Conservation (phyloP, 2,888 invertebrate species). For the Rhaphigaster nebulosa region DNA sequence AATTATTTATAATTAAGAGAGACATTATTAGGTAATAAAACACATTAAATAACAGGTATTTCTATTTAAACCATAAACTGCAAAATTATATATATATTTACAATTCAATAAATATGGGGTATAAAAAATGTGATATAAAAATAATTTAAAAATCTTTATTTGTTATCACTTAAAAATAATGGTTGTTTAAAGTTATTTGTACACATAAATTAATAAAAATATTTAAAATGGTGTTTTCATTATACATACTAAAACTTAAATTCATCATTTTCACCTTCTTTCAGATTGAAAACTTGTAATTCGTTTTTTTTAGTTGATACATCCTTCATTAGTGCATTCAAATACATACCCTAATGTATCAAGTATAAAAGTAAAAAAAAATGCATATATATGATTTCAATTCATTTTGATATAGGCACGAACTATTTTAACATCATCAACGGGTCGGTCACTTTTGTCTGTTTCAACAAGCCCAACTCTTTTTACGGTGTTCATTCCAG, state of each 20-base stretch:
- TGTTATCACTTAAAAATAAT: background rate
- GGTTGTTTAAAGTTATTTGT: background rate
- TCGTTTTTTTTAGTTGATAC: background rate
- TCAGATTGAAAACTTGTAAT: background rate
- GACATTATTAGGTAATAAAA: background rate
- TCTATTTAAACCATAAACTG: background rate
- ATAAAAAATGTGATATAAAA: background rate
- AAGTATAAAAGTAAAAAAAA: background rate
- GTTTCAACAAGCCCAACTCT: constrained; percentile 95
- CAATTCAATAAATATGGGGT: background rate
- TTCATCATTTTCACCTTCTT: background rate
- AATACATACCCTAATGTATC: background rate
- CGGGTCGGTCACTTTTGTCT: constrained; percentile 91
- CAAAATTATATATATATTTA: background rate
- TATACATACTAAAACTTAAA: background rate
- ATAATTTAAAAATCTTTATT: background rate
- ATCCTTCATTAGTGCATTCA: background rate
- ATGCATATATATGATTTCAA: background rate
- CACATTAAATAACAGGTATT: background rate
- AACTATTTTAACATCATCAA: constrained; percentile 87
- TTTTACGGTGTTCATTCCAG: constrained; percentile 92
- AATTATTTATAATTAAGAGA: background rate
- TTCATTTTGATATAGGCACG: constrained; percentile 66
- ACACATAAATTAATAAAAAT: background rate
- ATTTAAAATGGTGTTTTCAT: background rate